Evolutionary conservation across 2,888 invertebrate species (phyloP).

Genomic region (Yponomeuta evonymella): DNA sequence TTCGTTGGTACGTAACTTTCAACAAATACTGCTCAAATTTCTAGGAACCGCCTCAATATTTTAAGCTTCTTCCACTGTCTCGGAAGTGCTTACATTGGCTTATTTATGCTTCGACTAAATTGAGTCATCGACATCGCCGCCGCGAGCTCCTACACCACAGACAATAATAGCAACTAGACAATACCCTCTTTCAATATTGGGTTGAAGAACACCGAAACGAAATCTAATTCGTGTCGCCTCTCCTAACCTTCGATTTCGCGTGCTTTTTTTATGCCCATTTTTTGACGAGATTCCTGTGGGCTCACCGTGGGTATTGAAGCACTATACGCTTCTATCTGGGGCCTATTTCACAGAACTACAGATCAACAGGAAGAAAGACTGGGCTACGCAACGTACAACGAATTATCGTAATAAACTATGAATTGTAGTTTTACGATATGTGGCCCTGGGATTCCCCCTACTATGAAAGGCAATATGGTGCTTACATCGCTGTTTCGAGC

Average conservation of each 20-base stretch:
- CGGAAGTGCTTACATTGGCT: neutral
- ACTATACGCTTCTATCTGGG: too few relatives aligned
- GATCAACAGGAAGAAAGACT: too few relatives aligned
- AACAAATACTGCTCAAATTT: neutral
- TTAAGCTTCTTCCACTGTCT: too few relatives aligned
- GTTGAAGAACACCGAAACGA: neutral
- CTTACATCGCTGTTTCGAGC: too few relatives aligned
- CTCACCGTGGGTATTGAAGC: too few relatives aligned
- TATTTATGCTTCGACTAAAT: neutral
- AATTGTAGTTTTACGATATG: too few relatives aligned
- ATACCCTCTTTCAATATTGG: neutral
- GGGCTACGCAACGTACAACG: too few relatives aligned
- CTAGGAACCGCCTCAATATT: neutral
- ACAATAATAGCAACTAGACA: neutral
- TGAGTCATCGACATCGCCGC: neutral
- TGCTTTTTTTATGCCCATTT: neutral
- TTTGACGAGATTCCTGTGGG: neutral
- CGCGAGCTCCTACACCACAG: neutral
- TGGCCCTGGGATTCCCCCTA: too few relatives aligned
- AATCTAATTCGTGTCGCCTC: neutral
- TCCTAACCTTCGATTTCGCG: neutral
- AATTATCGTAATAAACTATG: too few relatives aligned
- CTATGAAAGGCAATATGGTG: too few relatives aligned
- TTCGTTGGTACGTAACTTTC: neutral
- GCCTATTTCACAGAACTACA: too few relatives aligned